Evolutionary conservation across 1,140 invertebrate genomes (phyloP).

Genomic region (Drosophila albomicans): DNA sequence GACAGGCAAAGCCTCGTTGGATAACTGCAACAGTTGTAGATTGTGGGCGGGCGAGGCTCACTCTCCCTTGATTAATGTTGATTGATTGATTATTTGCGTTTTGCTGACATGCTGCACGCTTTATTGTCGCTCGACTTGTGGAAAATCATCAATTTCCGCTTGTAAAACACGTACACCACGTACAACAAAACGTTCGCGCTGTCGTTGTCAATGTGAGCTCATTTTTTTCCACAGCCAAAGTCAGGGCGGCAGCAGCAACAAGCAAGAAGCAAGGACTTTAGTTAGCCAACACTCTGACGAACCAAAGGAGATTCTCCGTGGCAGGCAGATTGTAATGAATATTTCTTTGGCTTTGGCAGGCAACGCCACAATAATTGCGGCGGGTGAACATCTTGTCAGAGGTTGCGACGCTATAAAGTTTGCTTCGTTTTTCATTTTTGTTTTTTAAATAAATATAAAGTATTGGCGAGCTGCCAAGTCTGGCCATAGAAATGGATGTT

Average conservation of each 20-base stretch:
- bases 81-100: constrained; percentile 84
- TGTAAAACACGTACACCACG: constrained; percentile 78
- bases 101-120: constrained; percentile 80
- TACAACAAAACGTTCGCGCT: constrained; percentile 51
- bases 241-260: not conserved
- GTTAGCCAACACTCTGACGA: constrained; percentile 27
- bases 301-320: constrained; percentile 16
- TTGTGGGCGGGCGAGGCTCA: constrained; percentile 32
- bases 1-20: not conserved
- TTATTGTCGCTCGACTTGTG: constrained; percentile 76
- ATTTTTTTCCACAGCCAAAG: constrained; percentile 35
- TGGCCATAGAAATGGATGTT: constrained; percentile 54
- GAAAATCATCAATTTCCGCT: constrained; percentile 83
- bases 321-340: constrained; percentile 63
- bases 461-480: constrained; percentile 68
- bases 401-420: constrained; percentile 46
- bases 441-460: constrained; percentile 32
- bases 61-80: constrained; percentile 76
- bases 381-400: constrained; percentile 67
- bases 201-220: constrained; percentile 54
- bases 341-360: constrained; percentile 54
- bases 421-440: constrained; percentile 32
- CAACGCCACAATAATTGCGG: constrained; percentile 68
- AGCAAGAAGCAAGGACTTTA: constrained; percentile 26
- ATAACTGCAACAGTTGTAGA: constrained; percentile 57